Base-by-base conservation (phyloP, 2,888 invertebrate genomes). In the Spisula subtruncata region DNA sequence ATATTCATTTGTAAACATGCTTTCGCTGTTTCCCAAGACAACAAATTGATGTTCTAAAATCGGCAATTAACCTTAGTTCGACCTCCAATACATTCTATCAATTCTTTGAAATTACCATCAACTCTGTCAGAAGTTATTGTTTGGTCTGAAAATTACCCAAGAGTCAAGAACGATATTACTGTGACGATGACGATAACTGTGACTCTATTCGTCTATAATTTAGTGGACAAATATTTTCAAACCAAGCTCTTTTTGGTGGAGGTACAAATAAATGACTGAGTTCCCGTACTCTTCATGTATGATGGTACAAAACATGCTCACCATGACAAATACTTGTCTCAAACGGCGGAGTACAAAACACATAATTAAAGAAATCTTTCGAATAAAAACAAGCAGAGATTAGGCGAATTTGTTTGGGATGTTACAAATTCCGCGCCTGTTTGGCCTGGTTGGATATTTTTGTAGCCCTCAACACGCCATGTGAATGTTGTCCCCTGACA, bases 1-100 rank as follows among this genome's bases (percentile, higher is more conserved):
- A 66, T 66, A 66, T 66, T 66, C 60, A 66, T 66, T 66, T 66
- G n/a, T n/a, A n/a, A n/a, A 66, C 60, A 66, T 66, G 60, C n/a
- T 66, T 66, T 66, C 60, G 25, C 60, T 66, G 6, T 66, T 35
- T 75, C 75, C 75, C 75, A 75, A 75, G 75, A 75, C 75, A 35
- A 35, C 75, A 75, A 75, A 75, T 75, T 75, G 75, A 75, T 75
- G 35, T 25, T 35, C 75, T 35, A 75, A 75, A 29, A 18, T 14
- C 5, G 29, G 75, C 32, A 75, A 75, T 32, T 75, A 75, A 75
- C 75, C 75, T 75, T 35, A 75, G 35, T 5, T 75, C 75, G 75
- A 75, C 75, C 75, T 35, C 16, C 75, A 75, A 75, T 75, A 75
- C 16, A 14, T 75, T 32, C 75, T 18, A 32, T 32, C 75, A 75